A percentile compares a stretch with the other conserved stretches of the same genome.
Conservation (phyloP, 2,888 invertebrate genomes). For the Torymus auratus region DNA sequence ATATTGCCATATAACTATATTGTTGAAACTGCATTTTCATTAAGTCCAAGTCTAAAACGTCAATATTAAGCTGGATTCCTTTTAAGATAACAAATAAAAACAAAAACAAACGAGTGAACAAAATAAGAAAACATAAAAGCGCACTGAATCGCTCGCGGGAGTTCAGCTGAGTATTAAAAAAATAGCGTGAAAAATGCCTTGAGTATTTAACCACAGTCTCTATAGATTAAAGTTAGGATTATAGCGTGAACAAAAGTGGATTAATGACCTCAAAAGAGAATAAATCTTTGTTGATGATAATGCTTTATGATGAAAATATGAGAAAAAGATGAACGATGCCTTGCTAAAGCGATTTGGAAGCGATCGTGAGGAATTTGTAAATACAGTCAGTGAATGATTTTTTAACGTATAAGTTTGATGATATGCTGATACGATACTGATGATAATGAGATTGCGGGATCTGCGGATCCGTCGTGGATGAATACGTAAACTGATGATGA, state of each 20-base stretch:
- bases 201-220: constrained; percentile 51
- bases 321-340: constrained; percentile 59
- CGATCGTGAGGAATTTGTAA: constrained; percentile 65
- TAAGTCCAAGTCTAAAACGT: constrained; percentile 3
- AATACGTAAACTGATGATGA: constrained; percentile 47
- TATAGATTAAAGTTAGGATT: constrained; percentile 53
- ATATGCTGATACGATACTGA: constrained; percentile 19
- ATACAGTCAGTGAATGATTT: constrained; percentile 60
- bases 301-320: constrained; percentile 65
- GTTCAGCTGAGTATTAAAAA: constrained; percentile 52
- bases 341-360: constrained; percentile 63
- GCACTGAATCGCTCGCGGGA: constrained; percentile 32
- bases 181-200: constrained; percentile 51
- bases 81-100: not conserved
- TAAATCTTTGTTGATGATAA: constrained; percentile 73
- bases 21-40: constrained; percentile 25
- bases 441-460: constrained; percentile 26
- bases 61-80: constrained; percentile 45
- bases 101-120: constrained; percentile 4
- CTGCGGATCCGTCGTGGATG: constrained; percentile 50
- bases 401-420: constrained; percentile 54
- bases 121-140: constrained; percentile 11
- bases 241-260: constrained; percentile 26
- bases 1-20: constrained; percentile 4
- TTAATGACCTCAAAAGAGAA: constrained; percentile 46